Conservation (phyloP, 2,888 invertebrate genomes). For the Zaprionus bogoriensis region DNA sequence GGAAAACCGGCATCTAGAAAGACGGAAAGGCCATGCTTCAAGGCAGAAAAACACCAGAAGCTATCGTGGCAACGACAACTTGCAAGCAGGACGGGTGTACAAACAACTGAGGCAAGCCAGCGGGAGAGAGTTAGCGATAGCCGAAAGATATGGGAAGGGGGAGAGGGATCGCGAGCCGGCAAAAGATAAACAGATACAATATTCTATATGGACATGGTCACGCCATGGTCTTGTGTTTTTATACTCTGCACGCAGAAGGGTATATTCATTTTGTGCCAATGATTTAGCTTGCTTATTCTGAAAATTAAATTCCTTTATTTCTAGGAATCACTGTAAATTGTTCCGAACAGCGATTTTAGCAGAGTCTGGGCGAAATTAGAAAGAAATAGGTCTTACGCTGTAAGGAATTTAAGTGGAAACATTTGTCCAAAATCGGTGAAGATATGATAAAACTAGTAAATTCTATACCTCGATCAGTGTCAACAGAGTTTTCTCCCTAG, state of each 20-base stretch:
- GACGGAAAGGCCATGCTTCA: conserved; percentile 11
- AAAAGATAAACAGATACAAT: conserved; percentile 41
- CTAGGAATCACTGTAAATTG: no score
- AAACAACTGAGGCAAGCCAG: conserved; percentile 61
- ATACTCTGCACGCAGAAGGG: no score
- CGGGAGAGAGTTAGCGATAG: neutral
- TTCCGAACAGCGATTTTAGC: no score
- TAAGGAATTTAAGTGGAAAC: no score
- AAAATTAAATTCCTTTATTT: no score
- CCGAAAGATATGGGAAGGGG: conserved; percentile 6
- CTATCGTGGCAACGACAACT: conserved; percentile 55
- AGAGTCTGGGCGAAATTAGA: no score
- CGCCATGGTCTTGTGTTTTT: conserved; percentile 48
- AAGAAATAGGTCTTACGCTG: no score
- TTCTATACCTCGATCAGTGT: no score
- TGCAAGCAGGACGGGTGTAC: conserved; percentile 73
- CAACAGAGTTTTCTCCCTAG: no score
- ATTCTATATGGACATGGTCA: conserved; percentile 70
- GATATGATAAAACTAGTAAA: no score
- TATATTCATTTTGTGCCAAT: neutral
- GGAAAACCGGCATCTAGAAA: conserved; percentile 15
- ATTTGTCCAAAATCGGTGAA: no score
- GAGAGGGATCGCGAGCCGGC: conserved; percentile 6
- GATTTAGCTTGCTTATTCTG: no score
- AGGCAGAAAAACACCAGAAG: conserved; percentile 68